Evolutionary conservation across 2,113 vertebrate genomes (phyloP).

Genomic region (Trogon surrucura): DNA sequence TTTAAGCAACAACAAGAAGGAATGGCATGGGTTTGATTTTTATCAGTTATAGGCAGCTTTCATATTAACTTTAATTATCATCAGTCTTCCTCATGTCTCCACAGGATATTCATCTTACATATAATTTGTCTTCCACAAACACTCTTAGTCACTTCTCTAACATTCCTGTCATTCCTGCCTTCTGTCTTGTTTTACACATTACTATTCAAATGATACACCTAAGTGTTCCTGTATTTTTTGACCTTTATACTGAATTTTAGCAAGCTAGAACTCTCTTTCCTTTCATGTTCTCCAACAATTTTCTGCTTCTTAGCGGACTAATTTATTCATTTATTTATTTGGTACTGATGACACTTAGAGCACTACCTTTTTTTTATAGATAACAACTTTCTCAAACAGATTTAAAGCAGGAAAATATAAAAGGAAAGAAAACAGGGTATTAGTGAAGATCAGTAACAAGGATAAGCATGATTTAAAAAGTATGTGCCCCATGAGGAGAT

Average conservation of each 20-base stretch:
- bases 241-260: background rate
- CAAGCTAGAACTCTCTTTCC: background rate
- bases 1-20: background rate
- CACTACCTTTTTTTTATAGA: background rate
- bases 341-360: background rate
- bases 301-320: background rate
- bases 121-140: background rate
- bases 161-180: background rate
- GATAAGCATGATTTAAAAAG: background rate
- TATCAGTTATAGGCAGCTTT: background rate
- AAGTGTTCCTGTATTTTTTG: background rate
- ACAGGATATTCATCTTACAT: background rate
- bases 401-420: background rate
- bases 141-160: background rate
- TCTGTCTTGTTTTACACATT: background rate
- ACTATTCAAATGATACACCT: background rate
- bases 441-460: background rate
- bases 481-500: background rate
- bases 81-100: background rate
- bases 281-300: background rate
- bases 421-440: background rate
- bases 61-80: background rate
- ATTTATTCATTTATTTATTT: background rate
- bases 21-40: background rate
- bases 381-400: background rate